Evolutionary conservation across 2,113 vertebrate species (phyloP).

Genomic region (Mus spicilegus): DNA sequence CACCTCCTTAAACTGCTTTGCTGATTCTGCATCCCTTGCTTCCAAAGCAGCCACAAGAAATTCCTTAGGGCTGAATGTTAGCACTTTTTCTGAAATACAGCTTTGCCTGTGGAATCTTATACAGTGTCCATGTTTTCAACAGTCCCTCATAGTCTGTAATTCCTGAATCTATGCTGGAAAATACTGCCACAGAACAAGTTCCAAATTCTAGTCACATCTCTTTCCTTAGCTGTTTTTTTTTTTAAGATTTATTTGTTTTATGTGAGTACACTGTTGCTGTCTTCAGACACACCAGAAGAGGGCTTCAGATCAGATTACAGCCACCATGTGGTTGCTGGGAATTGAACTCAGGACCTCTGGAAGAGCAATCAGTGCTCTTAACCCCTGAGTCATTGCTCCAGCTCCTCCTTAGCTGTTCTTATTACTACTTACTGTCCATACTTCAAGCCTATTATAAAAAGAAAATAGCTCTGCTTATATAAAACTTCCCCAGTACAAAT

Average conservation of each 20-base stretch:
- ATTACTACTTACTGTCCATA: neutral
- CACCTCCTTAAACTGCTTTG: constrained; percentile 2
- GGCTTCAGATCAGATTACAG: too few relatives aligned
- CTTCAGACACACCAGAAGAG: too few relatives aligned
- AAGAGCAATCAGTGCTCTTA: too few relatives aligned
- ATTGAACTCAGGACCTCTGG: too few relatives aligned
- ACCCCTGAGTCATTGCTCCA: too few relatives aligned
- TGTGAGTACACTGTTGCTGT: too few relatives aligned
- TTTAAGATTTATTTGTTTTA: too few relatives aligned
- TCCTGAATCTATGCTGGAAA: neutral
- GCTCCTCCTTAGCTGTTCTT: neutral
- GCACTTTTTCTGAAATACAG: neutral
- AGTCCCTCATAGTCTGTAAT: neutral
- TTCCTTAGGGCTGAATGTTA: constrained; percentile 27
- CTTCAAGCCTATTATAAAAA: neutral
- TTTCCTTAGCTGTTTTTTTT: neutral
- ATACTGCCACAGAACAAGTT: neutral
- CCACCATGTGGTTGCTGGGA: too few relatives aligned
- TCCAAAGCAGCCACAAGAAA: neutral
- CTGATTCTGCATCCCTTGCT: neutral
- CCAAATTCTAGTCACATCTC: neutral
- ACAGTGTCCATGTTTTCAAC: constrained; percentile 10
- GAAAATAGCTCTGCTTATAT: constrained; percentile 1
- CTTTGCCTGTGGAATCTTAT: neutral
- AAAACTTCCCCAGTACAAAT: neutral